Base-by-base conservation (phyloP, 2,113 vertebrate species). In the Xiphophorus maculatus region DNA sequence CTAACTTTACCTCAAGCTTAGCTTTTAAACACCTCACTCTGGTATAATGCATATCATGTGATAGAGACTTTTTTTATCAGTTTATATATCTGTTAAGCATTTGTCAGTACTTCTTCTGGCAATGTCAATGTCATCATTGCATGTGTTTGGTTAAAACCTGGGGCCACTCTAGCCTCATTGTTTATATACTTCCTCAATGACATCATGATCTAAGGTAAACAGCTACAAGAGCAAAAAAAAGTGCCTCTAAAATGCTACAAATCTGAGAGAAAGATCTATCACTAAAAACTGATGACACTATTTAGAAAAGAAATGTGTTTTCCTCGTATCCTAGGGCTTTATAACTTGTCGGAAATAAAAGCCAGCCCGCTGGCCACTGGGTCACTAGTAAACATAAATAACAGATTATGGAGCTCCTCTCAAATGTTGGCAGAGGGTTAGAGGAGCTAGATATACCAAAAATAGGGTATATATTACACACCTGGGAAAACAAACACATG, bases 341-440 rank as follows among this genome's bases (percentile, higher is more conserved):
- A 89, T 90, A 92, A 89, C 89, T 90, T 90, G 84, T 83, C 77
- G 89, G 90, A 84, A 84, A 83, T 84, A 66, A 83, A 77, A 91
- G 88, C 87, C 89, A 87, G 88, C 91, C 93, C 92, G 91, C 92
- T 88, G 94, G 94, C 93, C 90, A 93, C 90, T 91, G 83, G 86
- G 93, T 89, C 94, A 94, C 92, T 92, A 87, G 87, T 84, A 92
- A 95, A 95, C 94, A 95, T 94, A 94, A 94, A 94, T 95, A 94
- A 94, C 90, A 89, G 84, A 89, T 87, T 82, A 85, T 82, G 66
- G 87, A 77, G 80, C 85, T 88, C 35, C 61, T 86, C 88, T 92
- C 92, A 84, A 87, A 81, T 90, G 93, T 85, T 94, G 91, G 93
- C 90, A 90, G 91, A 83, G 88, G 91, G 81, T 84, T 90, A 94